These are phyloP conservation scores for Dynastes grantii DNA, from an alignment of 2,888 invertebrate species.

Conservation along the genomic window DNA sequence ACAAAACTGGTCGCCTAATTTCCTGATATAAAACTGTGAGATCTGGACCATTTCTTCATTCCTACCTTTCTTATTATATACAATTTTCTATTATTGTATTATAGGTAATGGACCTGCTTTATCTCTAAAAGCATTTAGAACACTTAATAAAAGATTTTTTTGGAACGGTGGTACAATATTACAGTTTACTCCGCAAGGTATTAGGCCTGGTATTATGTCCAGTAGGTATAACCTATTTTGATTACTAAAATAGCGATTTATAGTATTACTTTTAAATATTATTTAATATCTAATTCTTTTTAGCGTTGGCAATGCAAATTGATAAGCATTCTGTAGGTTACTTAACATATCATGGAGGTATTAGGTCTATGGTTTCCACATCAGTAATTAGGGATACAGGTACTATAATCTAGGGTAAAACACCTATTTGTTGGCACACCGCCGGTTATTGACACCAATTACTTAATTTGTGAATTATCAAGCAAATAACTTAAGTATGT, in stretches of 20 bases:
- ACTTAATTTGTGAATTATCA: no score
- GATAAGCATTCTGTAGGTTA: constrained; percentile 92
- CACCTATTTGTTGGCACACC: no score
- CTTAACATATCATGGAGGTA: constrained; percentile 84
- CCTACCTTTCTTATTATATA: background rate
- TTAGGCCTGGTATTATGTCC: constrained; percentile 84
- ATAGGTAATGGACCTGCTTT: constrained; percentile 81
- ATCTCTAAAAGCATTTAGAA: constrained; percentile 85
- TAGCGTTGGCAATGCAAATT: constrained; percentile 88
- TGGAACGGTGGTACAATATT: constrained; percentile 83
- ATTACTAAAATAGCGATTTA: background rate
- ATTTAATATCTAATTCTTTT: constrained; percentile 54
- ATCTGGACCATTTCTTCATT: no score
- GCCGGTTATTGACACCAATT: no score
- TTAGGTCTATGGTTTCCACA: constrained; percentile 85
- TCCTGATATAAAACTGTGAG: no score
- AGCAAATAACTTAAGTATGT: no score
- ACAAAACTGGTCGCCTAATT: no score
- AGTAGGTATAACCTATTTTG: constrained; percentile 73
- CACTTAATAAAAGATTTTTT: constrained; percentile 82
- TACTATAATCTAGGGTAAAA: constrained; percentile 22
- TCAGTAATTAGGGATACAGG: constrained; percentile 86
- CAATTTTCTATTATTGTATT: constrained; percentile 23
- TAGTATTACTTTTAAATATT: no score
- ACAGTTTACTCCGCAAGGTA: constrained; percentile 84